Base-by-base conservation (phyloP, 1,140 invertebrate species). In the Lepidotrigona ventralis region DNA sequence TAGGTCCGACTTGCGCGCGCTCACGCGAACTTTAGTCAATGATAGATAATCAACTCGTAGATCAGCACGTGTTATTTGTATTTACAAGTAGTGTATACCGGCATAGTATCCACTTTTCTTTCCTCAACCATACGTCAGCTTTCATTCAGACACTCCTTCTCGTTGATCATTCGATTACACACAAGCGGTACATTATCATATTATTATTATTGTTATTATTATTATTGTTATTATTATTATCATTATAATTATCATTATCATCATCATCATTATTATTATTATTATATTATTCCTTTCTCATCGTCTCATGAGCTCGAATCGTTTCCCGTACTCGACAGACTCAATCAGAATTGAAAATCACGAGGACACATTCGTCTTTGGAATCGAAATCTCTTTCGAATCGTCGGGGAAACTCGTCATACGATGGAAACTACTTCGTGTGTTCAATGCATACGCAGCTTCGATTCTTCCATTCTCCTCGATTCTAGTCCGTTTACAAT, bases 1-100 rank as follows among this genome's bases (percentile, higher is more conserved):
- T 90, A 90, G 85, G 81, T 90, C 81, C 81, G 76, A 76, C 51
- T 33, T 69, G 21, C 39, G 58, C 39, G 19, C 33, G 63, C 84
- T 51, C 21, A n/a, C 33, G 56, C 73, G 54, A 58, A 29, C 54
- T 33, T 54, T 39, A 33, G 53, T 81, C 86, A 81, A 88, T 85
- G 88, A 80, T 72, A 79, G 88, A 80, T 72, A 79, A 83, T 83
- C 81, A 87, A 81, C 76, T 86, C 76, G 85, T 88, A 77, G 29
- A 86, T 83, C 56, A 64, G 81, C 78, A 63, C 29, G 64, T 74
- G 46, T 58, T n/a, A 58, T n/a, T 79, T 84, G 81, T 89, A 89
- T 89, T 86, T 89, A 89, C 88, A 89, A 74, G 39, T 75, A 71
- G 63, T 76, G 23, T 73, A 26, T 79, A 58, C 39, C 78, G 73